A percentile compares a stretch with the other conserved stretches of the same genome.
phyloP scores from a whole-genome alignment of 2,797 vertebrate species.

The Argentina silus region DNA sequence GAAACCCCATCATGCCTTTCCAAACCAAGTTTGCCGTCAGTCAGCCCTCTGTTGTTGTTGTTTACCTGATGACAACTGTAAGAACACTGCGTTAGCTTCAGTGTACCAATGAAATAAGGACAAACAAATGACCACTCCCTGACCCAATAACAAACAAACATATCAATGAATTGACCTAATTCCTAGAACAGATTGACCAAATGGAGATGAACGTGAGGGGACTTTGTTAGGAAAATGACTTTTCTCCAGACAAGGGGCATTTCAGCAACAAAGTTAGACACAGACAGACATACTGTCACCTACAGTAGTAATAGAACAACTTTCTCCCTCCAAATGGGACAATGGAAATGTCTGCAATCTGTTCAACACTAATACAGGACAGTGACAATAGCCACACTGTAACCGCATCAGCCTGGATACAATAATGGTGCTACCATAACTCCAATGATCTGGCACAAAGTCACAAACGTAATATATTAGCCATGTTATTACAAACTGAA shows the following conservation, averaged over 20 bases:
- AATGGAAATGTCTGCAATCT: neutral
- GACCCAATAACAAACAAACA: conserved; percentile 26
- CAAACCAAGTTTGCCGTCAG: conserved; percentile 30
- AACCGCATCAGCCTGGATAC: conserved; percentile 3
- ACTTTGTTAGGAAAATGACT: neutral
- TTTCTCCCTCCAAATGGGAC: conserved; percentile 11
- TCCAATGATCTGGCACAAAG: conserved; percentile 29
- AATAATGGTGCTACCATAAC: neutral
- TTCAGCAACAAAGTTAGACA: no score
- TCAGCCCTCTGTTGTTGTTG: conserved; percentile 33
- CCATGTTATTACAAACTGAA: conserved; percentile 40
- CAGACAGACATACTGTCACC: no score
- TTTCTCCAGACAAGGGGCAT: neutral
- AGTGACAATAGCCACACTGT: conserved; percentile 63
- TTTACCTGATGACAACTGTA: conserved; percentile 32
- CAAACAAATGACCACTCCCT: conserved; percentile 26
- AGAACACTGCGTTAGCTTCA: conserved; percentile 22
- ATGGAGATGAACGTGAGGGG: conserved; percentile 17
- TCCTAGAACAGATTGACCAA: conserved; percentile 33
- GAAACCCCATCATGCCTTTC: conserved; percentile 49
- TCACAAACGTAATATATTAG: conserved; percentile 49
- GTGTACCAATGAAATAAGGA: conserved; percentile 27
- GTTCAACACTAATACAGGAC: conserved; percentile 50
- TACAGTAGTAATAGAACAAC: no score
- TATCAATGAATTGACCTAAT: conserved; percentile 35